Percentiles rank a stretch among this genome's conserved stretches.
Evolutionary conservation across 2,888 invertebrate genomes (phyloP).

Genomic region (Fragum sueziense): DNA sequence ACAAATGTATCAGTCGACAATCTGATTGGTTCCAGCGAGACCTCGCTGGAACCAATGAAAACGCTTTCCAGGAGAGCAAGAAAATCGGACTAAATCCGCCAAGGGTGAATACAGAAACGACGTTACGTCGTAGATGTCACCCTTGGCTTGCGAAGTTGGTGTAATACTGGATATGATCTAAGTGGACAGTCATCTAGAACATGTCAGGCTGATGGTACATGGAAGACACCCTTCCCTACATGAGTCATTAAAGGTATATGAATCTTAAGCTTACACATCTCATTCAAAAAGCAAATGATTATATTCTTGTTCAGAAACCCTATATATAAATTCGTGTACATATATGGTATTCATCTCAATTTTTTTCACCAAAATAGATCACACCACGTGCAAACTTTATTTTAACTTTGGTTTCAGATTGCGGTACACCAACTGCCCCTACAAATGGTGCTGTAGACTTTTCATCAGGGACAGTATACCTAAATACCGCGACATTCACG

Average conservation of each 20-base stretch:
- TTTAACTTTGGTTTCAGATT: too few species aligned
- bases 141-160: slow-evolving; percentile 28
- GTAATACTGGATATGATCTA: slow-evolving; percentile 43
- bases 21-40: too few species aligned
- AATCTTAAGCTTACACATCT: too few species aligned
- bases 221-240: slow-evolving; percentile 36
- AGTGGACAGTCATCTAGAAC: slow-evolving; percentile 25
- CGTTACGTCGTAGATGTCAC: slow-evolving; percentile 28
- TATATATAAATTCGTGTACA: too few species aligned
- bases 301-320: too few species aligned
- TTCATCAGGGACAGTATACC: slow-evolving; percentile 18
- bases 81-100: neutral
- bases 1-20: too few species aligned
- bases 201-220: slow-evolving; percentile 31
- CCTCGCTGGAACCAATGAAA: too few species aligned
- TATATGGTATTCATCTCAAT: too few species aligned
- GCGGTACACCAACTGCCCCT: slow-evolving; percentile 26
- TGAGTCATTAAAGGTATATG: slow-evolving; percentile 45
- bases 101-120: slow-evolving; percentile 29
- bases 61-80: neutral
- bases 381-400: too few species aligned
- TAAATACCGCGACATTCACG: neutral
- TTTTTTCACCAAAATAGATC: too few species aligned
- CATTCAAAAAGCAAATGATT: too few species aligned
- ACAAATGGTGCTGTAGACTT: slow-evolving; percentile 27